A percentile compares a stretch with the other conserved stretches of the same genome.
These are phyloP conservation scores for Hesperia comma DNA, from an alignment of 2,888 invertebrate species.

Conservation along the genomic window DNA sequence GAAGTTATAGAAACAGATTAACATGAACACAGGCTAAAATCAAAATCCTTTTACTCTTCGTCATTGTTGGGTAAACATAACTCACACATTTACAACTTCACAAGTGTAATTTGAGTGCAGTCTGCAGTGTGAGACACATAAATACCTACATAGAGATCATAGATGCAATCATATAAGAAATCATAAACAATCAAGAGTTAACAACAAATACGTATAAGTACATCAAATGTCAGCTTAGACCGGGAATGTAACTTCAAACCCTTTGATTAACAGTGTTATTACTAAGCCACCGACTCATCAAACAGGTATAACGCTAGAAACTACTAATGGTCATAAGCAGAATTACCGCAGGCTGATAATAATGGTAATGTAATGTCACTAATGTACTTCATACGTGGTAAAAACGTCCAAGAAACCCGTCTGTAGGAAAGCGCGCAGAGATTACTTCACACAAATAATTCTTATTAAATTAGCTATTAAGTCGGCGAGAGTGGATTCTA, in stretches of 20 bases:
- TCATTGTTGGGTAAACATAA: neutral
- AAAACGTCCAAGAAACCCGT: constrained; percentile 33
- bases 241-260: neutral
- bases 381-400: constrained; percentile 28
- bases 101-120: too few relatives aligned
- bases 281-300: neutral
- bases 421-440: constrained; percentile 34
- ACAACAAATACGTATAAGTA: neutral
- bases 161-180: too few relatives aligned
- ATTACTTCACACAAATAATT: constrained; percentile 27
- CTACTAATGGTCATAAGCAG: constrained; percentile 24
- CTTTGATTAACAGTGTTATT: neutral
- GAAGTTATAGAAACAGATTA: too few relatives aligned
- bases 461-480: constrained; percentile 36
- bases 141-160: too few relatives aligned
- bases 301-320: constrained; percentile 27
- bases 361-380: constrained; percentile 32
- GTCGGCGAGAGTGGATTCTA: constrained; percentile 36
- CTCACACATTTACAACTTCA: too few relatives aligned
- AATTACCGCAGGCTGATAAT: constrained; percentile 24
- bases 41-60: too few relatives aligned
- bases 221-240: neutral
- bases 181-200: too few relatives aligned
- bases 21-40: too few relatives aligned
- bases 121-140: too few relatives aligned